Evolutionary conservation across 1,140 invertebrate genomes (phyloP), one percentile per base, ranked within the genome.

Genomic region (Magallana angulata): DNA sequence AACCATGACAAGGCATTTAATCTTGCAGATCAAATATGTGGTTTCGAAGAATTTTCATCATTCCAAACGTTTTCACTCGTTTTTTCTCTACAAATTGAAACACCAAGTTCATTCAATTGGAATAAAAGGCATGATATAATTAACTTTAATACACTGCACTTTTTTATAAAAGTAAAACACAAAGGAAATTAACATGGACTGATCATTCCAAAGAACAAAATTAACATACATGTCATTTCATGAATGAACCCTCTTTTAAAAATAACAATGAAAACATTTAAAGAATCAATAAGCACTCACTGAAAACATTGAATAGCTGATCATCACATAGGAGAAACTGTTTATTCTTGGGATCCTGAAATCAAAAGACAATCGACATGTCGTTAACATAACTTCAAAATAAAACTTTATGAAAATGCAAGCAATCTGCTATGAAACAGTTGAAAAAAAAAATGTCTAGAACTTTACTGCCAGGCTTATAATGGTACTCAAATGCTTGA

Each of bases 291-390:
- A 48, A 99, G 97, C 76, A 99, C 97, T 95, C 98, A 98, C 94
- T 97, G 68, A 76, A 76, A 18, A 76, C 68, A 76, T 76, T 76
- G 68, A 76, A 95, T 16, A 99, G 95, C 86, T 98, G 97, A 71
- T 98, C 97, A 93, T 99, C 98, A 95, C 98, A 99, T 91, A 98
- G 97, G 76, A 98, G 98, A 93, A 96, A 98, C 94, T 98, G 98
- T 94, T 98, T 98, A 94, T 99, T 98, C 92, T 97, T 98, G 9
- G 98, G 98, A 94, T 98, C 98, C 95, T 81, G 11, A 58, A 81
- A 60, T 12, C 36, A 7, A 58, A 18, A 56, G 58, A 81, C 14
- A 18, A 64, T 24, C 30, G 16, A 87, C 12, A 76, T 12, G 56
- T 62, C 18, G 8, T 48, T 48, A 48, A 5, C 36, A 48, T 48